Conservation (phyloP, 2,113 vertebrate species). For the Bujurquina vittata region DNA sequence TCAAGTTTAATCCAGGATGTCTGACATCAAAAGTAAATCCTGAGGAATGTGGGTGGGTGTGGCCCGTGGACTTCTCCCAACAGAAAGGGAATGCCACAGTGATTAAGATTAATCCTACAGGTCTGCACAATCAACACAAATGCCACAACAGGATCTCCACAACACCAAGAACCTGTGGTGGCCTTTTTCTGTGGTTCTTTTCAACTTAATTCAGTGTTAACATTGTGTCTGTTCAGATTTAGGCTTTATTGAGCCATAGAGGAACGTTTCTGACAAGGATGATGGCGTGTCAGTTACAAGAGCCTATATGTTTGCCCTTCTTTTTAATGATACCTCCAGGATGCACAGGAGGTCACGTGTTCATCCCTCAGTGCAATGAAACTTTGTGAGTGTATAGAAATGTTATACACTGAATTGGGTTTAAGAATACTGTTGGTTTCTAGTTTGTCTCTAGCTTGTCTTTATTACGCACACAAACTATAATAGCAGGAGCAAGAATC, state of each 20-base stretch:
- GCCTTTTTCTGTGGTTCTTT: background rate
- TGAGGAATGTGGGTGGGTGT: constrained; percentile 41
- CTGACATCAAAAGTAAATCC: constrained; percentile 7
- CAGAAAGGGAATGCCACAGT: constrained; percentile 37
- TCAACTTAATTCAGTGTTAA: background rate
- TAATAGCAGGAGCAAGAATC: background rate
- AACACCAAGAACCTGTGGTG: constrained; percentile 35
- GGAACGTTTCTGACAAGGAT: background rate
- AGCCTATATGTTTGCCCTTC: background rate
- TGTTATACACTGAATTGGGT: background rate
- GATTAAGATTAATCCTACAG: constrained; percentile 63
- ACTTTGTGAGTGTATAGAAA: background rate
- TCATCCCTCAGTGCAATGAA: background rate
- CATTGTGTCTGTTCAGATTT: constrained; percentile 4
- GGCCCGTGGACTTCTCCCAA: constrained; percentile 50
- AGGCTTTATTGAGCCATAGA: background rate
- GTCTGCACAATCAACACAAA: constrained; percentile 53
- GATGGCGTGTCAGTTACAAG: background rate
- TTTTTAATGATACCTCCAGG: background rate
- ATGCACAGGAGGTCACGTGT: background rate
- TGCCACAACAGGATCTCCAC: constrained; percentile 28
- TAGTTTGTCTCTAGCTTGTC: background rate
- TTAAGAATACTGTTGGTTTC: background rate
- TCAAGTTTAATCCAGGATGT: constrained; percentile 17
- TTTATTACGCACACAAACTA: background rate